Evolutionary conservation across 2,113 vertebrate genomes (phyloP).

Genomic region (Clarias batrachus): DNA sequence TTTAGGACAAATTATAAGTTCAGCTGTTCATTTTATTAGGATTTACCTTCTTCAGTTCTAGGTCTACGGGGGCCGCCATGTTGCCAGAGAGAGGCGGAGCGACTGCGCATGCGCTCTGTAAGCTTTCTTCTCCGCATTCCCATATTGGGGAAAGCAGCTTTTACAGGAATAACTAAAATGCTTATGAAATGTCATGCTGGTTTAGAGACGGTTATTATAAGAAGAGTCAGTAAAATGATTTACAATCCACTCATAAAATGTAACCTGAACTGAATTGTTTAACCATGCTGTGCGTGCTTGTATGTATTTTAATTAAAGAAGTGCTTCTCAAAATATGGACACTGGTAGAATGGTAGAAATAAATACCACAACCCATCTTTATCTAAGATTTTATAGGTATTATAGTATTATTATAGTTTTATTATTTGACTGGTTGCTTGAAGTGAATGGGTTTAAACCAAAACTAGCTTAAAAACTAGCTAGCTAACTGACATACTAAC

Average conservation of each 20-base stretch:
- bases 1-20: background rate
- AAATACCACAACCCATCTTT: background rate
- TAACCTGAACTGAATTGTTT: background rate
- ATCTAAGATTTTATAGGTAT: background rate
- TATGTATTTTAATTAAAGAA: background rate
- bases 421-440: background rate
- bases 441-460: background rate
- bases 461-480: background rate
- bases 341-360: background rate
- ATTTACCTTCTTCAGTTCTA: slow-evolving; percentile 76
- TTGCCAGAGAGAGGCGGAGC: slow-evolving; percentile 28
- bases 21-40: background rate
- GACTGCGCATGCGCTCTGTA: slow-evolving; percentile 47
- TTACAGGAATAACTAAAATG: background rate
- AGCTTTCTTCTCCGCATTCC: background rate
- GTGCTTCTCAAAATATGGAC: background rate
- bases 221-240: slow-evolving; percentile 8
- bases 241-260: background rate
- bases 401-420: background rate
- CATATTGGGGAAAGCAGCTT: background rate
- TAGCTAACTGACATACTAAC: too few species aligned
- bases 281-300: background rate
- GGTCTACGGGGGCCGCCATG: slow-evolving; percentile 73
- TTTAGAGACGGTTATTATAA: slow-evolving; percentile 19
- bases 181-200: background rate